These are phyloP conservation scores for Pogonocichla stellata DNA, from an alignment of 2,113 vertebrate species.

Conservation along the genomic window DNA sequence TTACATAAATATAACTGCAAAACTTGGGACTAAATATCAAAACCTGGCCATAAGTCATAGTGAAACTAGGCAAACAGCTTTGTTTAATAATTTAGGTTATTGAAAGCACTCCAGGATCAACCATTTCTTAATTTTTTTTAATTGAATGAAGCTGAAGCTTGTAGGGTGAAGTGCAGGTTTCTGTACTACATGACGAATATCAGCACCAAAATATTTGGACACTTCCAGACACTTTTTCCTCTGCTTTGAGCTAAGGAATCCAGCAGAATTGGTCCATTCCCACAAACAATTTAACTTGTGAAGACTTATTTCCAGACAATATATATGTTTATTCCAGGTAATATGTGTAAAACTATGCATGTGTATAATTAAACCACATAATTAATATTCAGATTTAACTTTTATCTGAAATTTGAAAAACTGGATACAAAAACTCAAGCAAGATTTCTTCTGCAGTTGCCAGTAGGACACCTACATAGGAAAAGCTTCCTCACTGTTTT, in stretches of 20 bases:
- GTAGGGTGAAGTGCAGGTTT: neutral
- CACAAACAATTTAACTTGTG: neutral
- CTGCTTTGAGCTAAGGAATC: neutral
- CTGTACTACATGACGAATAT: neutral
- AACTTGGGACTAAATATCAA: neutral
- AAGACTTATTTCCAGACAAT: neutral
- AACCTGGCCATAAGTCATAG: neutral
- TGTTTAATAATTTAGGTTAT: neutral
- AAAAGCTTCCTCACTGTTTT: neutral
- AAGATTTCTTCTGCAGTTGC: neutral
- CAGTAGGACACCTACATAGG: neutral
- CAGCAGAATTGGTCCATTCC: neutral
- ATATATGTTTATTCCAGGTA: neutral
- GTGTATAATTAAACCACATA: neutral
- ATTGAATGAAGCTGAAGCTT: neutral
- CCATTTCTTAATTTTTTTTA: neutral
- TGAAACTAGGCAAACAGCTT: neutral
- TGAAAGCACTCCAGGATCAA: neutral
- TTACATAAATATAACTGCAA: neutral
- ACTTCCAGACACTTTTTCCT: neutral
- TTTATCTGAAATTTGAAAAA: neutral
- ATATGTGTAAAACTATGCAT: neutral
- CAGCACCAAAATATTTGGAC: neutral
- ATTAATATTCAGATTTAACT: neutral
- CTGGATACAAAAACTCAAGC: neutral